phyloP scores from a whole-genome alignment of 2,888 invertebrate genomes.

The Dicyrtoma fusca region DNA sequence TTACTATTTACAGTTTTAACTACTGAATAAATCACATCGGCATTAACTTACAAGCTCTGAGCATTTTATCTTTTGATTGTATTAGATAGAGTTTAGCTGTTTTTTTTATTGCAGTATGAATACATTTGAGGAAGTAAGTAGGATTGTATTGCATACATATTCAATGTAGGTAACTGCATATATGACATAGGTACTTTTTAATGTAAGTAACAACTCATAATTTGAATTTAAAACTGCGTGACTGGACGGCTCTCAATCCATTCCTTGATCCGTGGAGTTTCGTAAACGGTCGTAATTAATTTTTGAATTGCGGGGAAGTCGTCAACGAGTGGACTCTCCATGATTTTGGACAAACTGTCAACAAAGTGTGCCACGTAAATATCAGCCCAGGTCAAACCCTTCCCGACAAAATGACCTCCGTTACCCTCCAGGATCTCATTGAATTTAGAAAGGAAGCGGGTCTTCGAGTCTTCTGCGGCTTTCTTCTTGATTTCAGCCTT shows the following conservation, averaged over 20 bases:
- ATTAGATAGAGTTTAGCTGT: no score
- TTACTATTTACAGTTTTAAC: no score
- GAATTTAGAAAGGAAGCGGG: conserved; percentile 30
- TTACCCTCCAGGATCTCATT: conserved; percentile 34
- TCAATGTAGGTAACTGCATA: no score
- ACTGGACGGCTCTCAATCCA: conserved; percentile 10
- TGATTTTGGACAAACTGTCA: neutral
- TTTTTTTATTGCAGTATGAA: no score
- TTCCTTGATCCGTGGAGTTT: neutral
- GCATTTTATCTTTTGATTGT: no score
- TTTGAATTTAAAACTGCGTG: neutral
- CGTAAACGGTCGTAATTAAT: neutral
- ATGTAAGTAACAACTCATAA: no score
- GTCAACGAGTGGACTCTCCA: neutral
- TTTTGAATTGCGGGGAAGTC: neutral
- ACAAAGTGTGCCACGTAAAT: conserved; percentile 9
- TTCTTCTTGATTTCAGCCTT: neutral
- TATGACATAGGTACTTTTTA: no score
- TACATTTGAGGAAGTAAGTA: no score
- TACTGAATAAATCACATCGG: no score
- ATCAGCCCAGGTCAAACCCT: conserved; percentile 41
- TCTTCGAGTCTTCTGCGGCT: neutral
- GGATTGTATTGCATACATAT: no score
- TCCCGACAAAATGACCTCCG: conserved; percentile 42
- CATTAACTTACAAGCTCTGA: no score